Evolutionary conservation across 1,140 invertebrate genomes (phyloP).

Genomic region (Drosophila asahinai): DNA sequence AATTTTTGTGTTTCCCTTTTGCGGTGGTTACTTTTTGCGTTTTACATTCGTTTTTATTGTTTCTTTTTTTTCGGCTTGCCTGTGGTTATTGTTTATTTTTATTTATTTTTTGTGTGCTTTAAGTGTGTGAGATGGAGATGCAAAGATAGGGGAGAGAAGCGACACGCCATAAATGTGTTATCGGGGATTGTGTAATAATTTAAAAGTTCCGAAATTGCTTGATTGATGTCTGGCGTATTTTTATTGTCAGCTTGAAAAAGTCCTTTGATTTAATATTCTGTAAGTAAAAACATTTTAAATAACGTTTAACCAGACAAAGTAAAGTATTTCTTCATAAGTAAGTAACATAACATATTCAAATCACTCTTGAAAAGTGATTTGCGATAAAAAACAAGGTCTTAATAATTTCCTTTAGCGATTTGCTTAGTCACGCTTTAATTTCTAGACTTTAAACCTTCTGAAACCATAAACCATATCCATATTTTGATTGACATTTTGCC

Average conservation of each 20-base stretch:
- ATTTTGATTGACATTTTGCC: not conserved
- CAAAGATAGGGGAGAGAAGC: constrained; percentile 12
- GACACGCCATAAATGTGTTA: constrained; percentile 34
- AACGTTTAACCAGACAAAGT: not conserved
- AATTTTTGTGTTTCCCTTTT: constrained; percentile 8
- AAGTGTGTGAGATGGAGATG: constrained; percentile 12
- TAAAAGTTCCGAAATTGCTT: not conserved
- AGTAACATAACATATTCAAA: too few relatives aligned
- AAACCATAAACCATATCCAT: not conserved
- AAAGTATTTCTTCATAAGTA: too few relatives aligned
- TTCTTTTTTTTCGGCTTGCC: constrained; percentile 6
- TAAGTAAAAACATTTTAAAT: not conserved
- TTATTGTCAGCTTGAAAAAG: not conserved
- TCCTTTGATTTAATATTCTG: not conserved
- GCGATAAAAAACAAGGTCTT: too few relatives aligned
- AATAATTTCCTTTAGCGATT: too few relatives aligned
- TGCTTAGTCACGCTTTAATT: not conserved
- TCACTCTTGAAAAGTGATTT: too few relatives aligned
- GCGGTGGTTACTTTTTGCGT: constrained; percentile 21
- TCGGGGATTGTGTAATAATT: constrained; percentile 37
- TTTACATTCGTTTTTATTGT: constrained; percentile 33
- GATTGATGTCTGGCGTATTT: constrained; percentile 3
- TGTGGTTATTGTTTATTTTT: constrained; percentile 27
- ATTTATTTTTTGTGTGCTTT: constrained; percentile 14
- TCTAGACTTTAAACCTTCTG: not conserved